Conservation (phyloP, 1,140 invertebrate species). For the Megalopta genalis region DNA sequence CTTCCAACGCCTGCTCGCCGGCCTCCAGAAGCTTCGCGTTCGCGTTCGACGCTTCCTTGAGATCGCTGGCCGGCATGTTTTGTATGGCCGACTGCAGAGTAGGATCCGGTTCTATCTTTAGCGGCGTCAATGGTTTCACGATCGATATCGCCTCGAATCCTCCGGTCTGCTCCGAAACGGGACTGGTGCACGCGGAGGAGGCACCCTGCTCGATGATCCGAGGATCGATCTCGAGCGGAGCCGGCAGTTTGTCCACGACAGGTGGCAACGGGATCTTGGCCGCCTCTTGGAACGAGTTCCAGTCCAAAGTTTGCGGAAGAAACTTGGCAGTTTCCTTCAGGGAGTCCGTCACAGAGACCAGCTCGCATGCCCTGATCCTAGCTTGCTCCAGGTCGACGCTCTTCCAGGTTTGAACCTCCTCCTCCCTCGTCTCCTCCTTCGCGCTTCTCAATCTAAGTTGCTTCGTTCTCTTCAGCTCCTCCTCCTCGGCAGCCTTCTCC, state of each 20-base stretch:
- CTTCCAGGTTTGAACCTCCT: slow-evolving; percentile 59
- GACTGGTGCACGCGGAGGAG: slow-evolving; percentile 67
- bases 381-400: slow-evolving; percentile 62
- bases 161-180: slow-evolving; percentile 80
- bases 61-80: slow-evolving; percentile 79
- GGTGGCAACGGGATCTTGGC: slow-evolving; percentile 64
- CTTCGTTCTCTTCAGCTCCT: slow-evolving; percentile 76
- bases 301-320: slow-evolving; percentile 80
- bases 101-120: slow-evolving; percentile 79
- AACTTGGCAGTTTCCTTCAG: slow-evolving; percentile 61
- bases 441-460: slow-evolving; percentile 80
- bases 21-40: slow-evolving; percentile 81
- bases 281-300: slow-evolving; percentile 82
- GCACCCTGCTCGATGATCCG: slow-evolving; percentile 76
- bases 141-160: slow-evolving; percentile 84
- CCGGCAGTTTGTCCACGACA: slow-evolving; percentile 79
- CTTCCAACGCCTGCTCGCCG: slow-evolving; percentile 78
- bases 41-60: slow-evolving; percentile 82
- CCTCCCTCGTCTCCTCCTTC: slow-evolving; percentile 71
- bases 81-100: slow-evolving; percentile 67
- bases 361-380: slow-evolving; percentile 48
- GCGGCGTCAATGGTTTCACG: slow-evolving; percentile 82
- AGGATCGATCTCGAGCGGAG: slow-evolving; percentile 79
- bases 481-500: slow-evolving; percentile 83
- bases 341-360: slow-evolving; percentile 59